Percentiles rank a stretch among this genome's conserved stretches.
Evolutionary conservation across 2,888 invertebrate species (phyloP).

Genomic region (Invenusta paracnida): DNA sequence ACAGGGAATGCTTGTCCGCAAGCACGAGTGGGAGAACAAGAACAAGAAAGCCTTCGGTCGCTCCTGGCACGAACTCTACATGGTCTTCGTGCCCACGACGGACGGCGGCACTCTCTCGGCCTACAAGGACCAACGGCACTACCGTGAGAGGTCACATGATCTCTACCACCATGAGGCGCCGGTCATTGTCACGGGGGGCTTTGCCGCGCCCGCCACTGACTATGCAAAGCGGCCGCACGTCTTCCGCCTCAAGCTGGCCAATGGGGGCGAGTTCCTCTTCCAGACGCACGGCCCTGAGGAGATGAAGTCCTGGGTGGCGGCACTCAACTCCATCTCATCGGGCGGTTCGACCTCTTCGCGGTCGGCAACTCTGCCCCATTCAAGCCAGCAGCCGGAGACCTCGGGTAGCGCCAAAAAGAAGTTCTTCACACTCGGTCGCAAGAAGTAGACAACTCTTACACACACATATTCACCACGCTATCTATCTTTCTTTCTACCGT

Average conservation of each 20-base stretch:
- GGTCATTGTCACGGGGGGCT: conserved; percentile 77
- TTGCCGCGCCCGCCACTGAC: conserved; percentile 82
- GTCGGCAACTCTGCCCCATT: conserved; percentile 26
- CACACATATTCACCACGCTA: neutral
- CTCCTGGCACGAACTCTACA: conserved; percentile 58
- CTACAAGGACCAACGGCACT: conserved; percentile 36
- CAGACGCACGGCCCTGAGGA: conserved; percentile 80
- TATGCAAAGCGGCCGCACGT: conserved; percentile 99
- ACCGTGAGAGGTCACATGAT: conserved; percentile 52
- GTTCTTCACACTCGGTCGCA: conserved; percentile 40
- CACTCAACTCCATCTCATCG: conserved; percentile 65
- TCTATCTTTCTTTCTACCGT: too few species aligned
- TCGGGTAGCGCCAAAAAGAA: conserved; percentile 35
- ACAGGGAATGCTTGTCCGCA: conserved; percentile 57
- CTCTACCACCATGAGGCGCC: conserved; percentile 82
- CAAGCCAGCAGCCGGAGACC: neutral
- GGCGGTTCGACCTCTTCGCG: neutral
- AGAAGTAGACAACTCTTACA: neutral
- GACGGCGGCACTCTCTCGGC: conserved; percentile 16
- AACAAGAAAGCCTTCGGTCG: conserved; percentile 88
- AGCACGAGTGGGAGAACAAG: conserved; percentile 70
- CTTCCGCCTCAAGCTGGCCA: conserved; percentile 83
- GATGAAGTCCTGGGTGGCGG: conserved; percentile 64
- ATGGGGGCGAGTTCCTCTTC: conserved; percentile 92
- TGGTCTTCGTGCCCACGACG: conserved; percentile 6